Evolutionary conservation across 2,888 invertebrate species (phyloP).

Genomic region (Lasioglossum leucozonium): DNA sequence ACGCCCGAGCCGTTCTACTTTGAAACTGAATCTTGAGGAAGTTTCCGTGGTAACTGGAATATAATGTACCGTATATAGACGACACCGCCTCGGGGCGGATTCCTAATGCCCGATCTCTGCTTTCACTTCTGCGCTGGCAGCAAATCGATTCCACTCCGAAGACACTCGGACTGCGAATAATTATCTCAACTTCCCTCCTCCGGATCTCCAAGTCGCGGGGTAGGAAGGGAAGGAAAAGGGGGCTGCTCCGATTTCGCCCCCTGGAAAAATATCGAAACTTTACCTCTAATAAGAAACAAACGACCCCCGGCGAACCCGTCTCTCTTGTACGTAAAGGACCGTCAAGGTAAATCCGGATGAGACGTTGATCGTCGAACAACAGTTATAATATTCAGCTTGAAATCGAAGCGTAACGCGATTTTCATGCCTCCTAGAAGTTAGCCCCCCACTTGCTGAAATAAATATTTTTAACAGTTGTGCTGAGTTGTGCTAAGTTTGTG

Average conservation of each 20-base stretch:
- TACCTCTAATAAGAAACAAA: slow-evolving; percentile 35
- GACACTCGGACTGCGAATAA: slow-evolving; percentile 47
- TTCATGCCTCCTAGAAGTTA: too few relatives aligned
- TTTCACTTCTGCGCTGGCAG: slow-evolving; percentile 8
- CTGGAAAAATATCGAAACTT: slow-evolving; percentile 39
- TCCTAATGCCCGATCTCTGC: slow-evolving; percentile 21
- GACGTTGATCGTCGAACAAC: background rate
- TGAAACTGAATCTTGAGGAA: slow-evolving; percentile 60
- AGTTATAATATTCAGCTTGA: background rate
- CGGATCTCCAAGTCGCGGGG: background rate
- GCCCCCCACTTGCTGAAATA: too few relatives aligned
- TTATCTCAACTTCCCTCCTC: slow-evolving; percentile 28
- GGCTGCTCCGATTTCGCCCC: background rate
- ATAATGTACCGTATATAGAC: slow-evolving; percentile 51
- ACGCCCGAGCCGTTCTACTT: slow-evolving; percentile 50
- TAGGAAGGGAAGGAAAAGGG: background rate
- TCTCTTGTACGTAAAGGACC: too few relatives aligned
- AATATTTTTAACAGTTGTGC: too few relatives aligned
- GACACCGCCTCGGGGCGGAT: slow-evolving; percentile 22
- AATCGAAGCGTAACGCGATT: background rate
- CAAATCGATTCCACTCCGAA: slow-evolving; percentile 41
- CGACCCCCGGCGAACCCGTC: background rate
- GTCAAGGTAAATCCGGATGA: background rate
- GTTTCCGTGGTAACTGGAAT: slow-evolving; percentile 45
- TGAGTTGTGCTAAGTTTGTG: too few relatives aligned